Evolutionary conservation across 2,113 vertebrate genomes (phyloP).

Genomic region (Furnarius figulus): DNA sequence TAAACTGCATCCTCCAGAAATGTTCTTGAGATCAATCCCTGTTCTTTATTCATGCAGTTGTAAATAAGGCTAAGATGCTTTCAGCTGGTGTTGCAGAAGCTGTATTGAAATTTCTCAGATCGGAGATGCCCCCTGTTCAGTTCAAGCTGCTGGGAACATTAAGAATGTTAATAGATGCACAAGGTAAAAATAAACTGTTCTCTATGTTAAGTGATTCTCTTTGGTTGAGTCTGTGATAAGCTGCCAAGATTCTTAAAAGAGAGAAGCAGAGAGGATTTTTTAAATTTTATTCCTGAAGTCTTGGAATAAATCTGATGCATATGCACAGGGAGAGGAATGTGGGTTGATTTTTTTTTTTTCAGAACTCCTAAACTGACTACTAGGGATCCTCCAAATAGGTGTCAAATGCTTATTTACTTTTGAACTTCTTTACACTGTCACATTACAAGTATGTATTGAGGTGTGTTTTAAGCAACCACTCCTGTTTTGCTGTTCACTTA

Average conservation of each 20-base stretch:
- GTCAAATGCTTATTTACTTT: slow-evolving; percentile 35
- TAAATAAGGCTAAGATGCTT: slow-evolving; percentile 99
- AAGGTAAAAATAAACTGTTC: slow-evolving; percentile 83
- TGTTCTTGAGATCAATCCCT: slow-evolving; percentile 8
- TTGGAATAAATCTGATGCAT: neutral
- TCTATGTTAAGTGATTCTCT: slow-evolving; percentile 53
- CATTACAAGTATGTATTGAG: neutral
- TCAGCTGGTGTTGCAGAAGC: slow-evolving; percentile 90
- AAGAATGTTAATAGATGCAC: slow-evolving; percentile 98
- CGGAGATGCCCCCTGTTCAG: slow-evolving; percentile 98
- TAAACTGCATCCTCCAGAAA: neutral
- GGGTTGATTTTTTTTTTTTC: neutral
- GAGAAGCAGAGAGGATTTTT: neutral
- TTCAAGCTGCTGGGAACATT: slow-evolving; percentile 97
- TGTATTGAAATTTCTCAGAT: slow-evolving; percentile 94
- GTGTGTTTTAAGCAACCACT: neutral
- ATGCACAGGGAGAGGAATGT: neutral
- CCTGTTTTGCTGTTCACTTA: neutral
- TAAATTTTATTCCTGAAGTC: neutral
- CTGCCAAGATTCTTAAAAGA: slow-evolving; percentile 23
- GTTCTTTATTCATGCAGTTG: slow-evolving; percentile 79
- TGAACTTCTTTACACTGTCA: neutral
- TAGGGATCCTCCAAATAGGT: neutral
- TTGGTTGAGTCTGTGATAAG: neutral
- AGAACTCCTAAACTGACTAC: neutral